A percentile compares a stretch with the other conserved stretches of the same genome.
These are phyloP conservation scores for Styela clava DNA, from an alignment of 23 tunicate genomes.

Conservation along the genomic window DNA sequence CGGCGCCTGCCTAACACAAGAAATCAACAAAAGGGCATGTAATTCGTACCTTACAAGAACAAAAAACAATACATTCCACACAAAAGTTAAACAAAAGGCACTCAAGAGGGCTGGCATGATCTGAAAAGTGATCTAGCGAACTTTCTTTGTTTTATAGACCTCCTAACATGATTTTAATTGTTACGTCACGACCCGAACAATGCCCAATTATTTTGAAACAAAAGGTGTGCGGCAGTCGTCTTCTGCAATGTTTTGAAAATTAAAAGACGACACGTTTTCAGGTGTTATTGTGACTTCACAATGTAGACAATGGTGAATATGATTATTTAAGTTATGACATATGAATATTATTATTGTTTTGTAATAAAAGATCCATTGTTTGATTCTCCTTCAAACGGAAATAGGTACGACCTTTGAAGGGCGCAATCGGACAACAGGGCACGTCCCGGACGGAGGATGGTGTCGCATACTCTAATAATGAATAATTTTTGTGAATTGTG, in stretches of 20 bases:
- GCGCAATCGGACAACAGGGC: not conserved
- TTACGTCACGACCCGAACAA: not conserved
- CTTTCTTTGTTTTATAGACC: not conserved
- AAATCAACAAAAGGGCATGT: not conserved
- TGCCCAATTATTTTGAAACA: not conserved
- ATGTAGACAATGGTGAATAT: not conserved
- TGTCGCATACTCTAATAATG: too few relatives aligned
- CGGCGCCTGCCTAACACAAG: not conserved
- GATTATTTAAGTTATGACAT: not conserved
- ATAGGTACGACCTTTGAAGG: not conserved
- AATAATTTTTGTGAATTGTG: too few relatives aligned
- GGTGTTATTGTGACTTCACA: not conserved
- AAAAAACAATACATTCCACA: not conserved
- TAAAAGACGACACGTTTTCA: not conserved
- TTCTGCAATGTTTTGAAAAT: not conserved
- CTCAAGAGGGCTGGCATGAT: not conserved
- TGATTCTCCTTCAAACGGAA: not conserved
- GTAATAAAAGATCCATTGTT: not conserved
- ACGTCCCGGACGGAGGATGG: too few relatives aligned
- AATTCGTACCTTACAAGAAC: not conserved
- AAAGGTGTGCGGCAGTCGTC: not conserved
- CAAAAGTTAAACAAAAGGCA: not conserved
- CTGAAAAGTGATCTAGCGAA: not conserved
- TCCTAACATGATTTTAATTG: not conserved
- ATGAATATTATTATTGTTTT: not conserved